Evolutionary conservation across 1,140 invertebrate genomes (phyloP).

Genomic region (Trachymyrmex cornetzi): DNA sequence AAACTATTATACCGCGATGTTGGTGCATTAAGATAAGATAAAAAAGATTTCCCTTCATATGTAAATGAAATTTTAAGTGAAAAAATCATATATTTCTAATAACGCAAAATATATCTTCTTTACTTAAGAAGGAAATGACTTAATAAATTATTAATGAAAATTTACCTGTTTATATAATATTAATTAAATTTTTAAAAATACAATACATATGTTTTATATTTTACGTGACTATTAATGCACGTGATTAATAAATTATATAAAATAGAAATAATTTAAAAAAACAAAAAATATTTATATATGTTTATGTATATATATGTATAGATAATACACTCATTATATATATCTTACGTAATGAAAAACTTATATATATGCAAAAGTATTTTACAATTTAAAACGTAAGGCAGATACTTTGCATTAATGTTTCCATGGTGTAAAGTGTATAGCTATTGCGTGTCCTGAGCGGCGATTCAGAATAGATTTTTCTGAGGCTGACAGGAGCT

Average conservation of each 20-base stretch:
- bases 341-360: neutral
- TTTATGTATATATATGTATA: too few species aligned
- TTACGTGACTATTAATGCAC: too few species aligned
- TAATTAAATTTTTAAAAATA: neutral
- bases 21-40: slow-evolving; percentile 3
- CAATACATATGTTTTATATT: neutral
- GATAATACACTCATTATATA: neutral
- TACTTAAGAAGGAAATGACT: neutral
- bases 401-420: slow-evolving; percentile 31
- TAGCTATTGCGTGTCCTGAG: slow-evolving; percentile 44
- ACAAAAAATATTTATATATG: too few species aligned
- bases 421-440: slow-evolving; percentile 35
- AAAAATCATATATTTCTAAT: neutral
- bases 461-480: slow-evolving; percentile 72
- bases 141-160: slow-evolving; percentile 16
- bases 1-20: neutral
- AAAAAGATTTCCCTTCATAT: neutral
- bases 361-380: neutral
- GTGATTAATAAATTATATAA: too few species aligned
- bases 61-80: neutral
- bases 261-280: too few species aligned
- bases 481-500: slow-evolving; percentile 65
- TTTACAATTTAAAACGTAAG: slow-evolving; percentile 27
- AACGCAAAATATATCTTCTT: neutral
- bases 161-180: neutral